Evolutionary conservation across 2,888 invertebrate genomes (phyloP), one percentile per base, ranked within the genome.

Genomic region (Heliconius erato): DNA sequence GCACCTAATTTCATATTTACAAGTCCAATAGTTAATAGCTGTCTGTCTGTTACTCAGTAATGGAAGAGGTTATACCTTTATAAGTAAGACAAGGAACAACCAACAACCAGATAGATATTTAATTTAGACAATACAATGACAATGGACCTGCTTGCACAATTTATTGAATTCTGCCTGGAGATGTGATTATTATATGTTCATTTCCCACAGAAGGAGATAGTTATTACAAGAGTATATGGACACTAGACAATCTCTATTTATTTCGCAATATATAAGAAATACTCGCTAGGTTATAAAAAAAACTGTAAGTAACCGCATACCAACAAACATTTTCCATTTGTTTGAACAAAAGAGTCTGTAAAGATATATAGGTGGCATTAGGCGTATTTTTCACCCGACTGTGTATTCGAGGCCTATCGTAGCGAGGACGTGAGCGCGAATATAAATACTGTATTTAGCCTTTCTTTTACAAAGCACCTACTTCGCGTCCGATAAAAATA

Each of bases 381-480:
- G 44, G 67, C 65, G 26, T 78, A 78, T 78, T 78, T 65, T 67
- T 78, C 78, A 71, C 40, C 72, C 49, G 28, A 65, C 68, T 32
- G 76, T 77, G 67, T 72, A 59, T 69, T 72, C 74, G 69, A 35
- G 63, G 67, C 78, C 35, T 80, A 74, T 74, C 80, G 65, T 9
- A 12, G 40, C n/a, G 35, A 54, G 65, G 59, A 83, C 84, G 84
- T 83, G 84, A 78, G 65, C 74, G 68, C 77, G 85, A 85, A 85
- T 84, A 85, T 79, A 84, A 85, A 85, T 81, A 82, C 79, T 72
- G 74, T 83, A 68, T 79, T 85, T 83, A 82, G 44, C 79, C 35
- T 81, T 69, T 74, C 82, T 49, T 79, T 67, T 82, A 74, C 54
- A 67, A 63, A 72, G 67, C 79, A 79, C 67, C 79, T 82, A 69